Base-by-base conservation (phyloP, 2,888 invertebrate species). In the Gymnoscelis rufifasciata region DNA sequence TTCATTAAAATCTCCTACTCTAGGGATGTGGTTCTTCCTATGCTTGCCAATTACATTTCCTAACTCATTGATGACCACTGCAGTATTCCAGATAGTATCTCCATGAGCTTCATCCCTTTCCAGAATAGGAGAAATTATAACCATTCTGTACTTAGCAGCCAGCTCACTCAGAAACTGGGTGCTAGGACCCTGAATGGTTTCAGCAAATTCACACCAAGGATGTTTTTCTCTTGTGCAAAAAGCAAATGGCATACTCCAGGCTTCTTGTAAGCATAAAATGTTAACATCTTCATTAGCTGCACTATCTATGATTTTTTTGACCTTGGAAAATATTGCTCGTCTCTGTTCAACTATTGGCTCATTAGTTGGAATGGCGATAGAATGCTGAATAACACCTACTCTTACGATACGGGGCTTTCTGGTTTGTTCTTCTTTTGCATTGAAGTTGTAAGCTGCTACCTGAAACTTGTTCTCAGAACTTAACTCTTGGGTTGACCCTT, bases 211-310 rank as follows among this genome's bases (percentile, higher is more conserved):
- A 71, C 95, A 95, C 99, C 99, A 99, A 0, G 98, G 99, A 51
- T 93, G 91, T 69, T 97, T 97, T 80, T 98, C 97, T 47, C 99
- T 90, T 0, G 99, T 99, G 74, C 99, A 99, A 84, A 99, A 99
- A 0, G 95, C 97, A 88, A 99, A 99, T 0, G 99, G 99, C 99
- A 99, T 99, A 35, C 93, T 93, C 99, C 99, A 99, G 1, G 97
- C 96, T 87, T 99, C 99, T 83, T 99, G 99, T 50, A 98, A 91
- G 70, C 98, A 98, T 39, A 99, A 71, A 14, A 99, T 88, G 74
- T 99, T 98, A 26, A 96, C 97, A 1, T 92, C 92, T 63, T 92
- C 93, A 19, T 75, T 71, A 0, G 93, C 94, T 1, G 99, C 98
- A 7, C 92, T 89, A 43, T 92, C 90, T 15, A 97, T 91, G n/a